phyloP scores from a whole-genome alignment of 2,888 invertebrate genomes.

The Pammene aurita region DNA sequence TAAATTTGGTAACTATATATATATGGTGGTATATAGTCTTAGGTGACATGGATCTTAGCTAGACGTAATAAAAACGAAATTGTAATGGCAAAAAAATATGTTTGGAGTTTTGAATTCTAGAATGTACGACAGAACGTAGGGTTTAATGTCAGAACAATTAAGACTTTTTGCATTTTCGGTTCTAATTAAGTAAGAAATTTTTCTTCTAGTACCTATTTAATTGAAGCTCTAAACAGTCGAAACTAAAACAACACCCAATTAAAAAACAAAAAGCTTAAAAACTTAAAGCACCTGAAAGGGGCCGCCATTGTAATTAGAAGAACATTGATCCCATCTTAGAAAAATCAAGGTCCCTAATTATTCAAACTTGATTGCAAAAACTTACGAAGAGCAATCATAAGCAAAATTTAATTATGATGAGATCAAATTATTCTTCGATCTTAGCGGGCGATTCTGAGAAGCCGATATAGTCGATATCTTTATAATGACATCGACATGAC shows the following conservation, averaged over 20 bases:
- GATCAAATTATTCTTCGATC: constrained; percentile 26
- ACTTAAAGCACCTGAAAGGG: too few relatives aligned
- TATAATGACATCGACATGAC: constrained; percentile 8
- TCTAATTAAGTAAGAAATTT: too few relatives aligned
- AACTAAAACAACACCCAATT: too few relatives aligned
- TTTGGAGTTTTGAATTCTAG: background rate
- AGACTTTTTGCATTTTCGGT: too few relatives aligned
- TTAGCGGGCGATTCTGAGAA: constrained; percentile 1
- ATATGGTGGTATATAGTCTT: background rate
- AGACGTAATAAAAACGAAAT: background rate
- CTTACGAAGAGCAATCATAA: constrained; percentile 21
- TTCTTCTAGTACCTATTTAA: too few relatives aligned
- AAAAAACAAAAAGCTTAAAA: too few relatives aligned
- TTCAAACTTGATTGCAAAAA: constrained; percentile 30
- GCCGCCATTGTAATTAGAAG: constrained; percentile 22
- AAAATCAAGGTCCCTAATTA: constrained; percentile 30
- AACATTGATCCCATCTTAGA: constrained; percentile 13
- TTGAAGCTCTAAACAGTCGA: too few relatives aligned
- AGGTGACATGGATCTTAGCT: constrained; percentile 8
- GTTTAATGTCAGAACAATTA: constrained; percentile 6
- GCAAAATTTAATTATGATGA: constrained; percentile 24
- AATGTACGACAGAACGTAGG: constrained; percentile 5
- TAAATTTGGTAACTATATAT: constrained; percentile 7
- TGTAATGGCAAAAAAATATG: background rate
- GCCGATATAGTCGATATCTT: constrained; percentile 25